A percentile compares a stretch with the other conserved stretches of the same genome.
These are phyloP conservation scores for Papilio helenus DNA, from an alignment of 1,140 invertebrate genomes.

Conservation along the genomic window DNA sequence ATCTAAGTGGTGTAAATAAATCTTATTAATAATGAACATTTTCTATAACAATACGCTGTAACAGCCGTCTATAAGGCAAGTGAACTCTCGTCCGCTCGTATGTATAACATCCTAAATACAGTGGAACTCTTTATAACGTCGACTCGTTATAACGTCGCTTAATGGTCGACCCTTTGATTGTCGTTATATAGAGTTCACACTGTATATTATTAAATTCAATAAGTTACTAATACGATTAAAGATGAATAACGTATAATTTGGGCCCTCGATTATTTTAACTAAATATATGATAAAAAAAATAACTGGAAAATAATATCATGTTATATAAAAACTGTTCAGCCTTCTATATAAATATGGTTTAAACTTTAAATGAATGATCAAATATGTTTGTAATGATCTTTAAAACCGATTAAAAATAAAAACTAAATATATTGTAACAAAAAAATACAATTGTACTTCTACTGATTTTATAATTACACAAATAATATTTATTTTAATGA, in stretches of 20 bases:
- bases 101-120: neutral
- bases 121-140: too few relatives aligned
- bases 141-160: too few relatives aligned
- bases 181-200: too few relatives aligned
- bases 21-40: slow-evolving; percentile 45
- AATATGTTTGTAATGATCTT: neutral
- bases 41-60: slow-evolving; percentile 39
- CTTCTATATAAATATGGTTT: neutral
- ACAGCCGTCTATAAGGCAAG: slow-evolving; percentile 66
- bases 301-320: neutral
- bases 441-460: neutral
- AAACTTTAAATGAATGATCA: neutral
- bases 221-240: slow-evolving; percentile 8
- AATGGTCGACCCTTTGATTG: too few relatives aligned
- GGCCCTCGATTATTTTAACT: slow-evolving; percentile 26
- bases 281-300: neutral
- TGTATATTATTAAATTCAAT: slow-evolving; percentile 11
- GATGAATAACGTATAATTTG: neutral
- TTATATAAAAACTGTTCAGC: neutral
- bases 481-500: neutral
- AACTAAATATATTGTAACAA: neutral
- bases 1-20: slow-evolving; percentile 48
- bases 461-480: neutral
- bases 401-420: neutral
- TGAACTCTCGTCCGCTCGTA: slow-evolving; percentile 45